A percentile compares a stretch with the other conserved stretches of the same genome.
These are phyloP conservation scores for Epizoanthus illoricatus DNA, from an alignment of 92 coral and sea anemone genomes.

Conservation along the genomic window DNA sequence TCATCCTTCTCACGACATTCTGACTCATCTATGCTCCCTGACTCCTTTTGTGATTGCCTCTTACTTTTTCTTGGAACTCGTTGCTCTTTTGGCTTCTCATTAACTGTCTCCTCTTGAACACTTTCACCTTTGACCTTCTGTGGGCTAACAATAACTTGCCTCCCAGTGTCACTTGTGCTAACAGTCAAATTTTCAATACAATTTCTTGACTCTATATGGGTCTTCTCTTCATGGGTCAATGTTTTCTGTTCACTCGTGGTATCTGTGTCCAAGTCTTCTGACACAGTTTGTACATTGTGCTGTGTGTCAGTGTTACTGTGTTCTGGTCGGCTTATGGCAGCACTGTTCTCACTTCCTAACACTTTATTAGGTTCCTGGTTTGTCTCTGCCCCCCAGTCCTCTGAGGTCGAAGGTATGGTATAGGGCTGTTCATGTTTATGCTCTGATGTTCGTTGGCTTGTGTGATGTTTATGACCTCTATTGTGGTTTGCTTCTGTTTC, in stretches of 20 bases:
- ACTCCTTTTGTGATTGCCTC: not conserved
- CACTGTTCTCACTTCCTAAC: not conserved
- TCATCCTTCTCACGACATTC: not conserved
- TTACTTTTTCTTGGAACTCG: not conserved
- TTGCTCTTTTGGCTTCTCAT: not conserved
- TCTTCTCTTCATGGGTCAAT: not conserved
- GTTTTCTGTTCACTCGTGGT: not conserved
- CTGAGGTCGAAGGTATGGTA: not conserved
- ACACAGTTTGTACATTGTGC: not conserved
- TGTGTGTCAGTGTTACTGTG: not conserved
- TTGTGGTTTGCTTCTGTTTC: not conserved
- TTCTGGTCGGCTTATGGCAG: not conserved
- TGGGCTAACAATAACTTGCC: not conserved
- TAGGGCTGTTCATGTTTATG: not conserved
- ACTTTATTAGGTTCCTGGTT: not conserved
- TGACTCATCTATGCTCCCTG: not conserved
- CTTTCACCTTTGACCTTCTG: not conserved
- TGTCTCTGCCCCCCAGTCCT: not conserved
- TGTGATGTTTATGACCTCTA: not conserved
- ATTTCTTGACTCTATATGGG: not conserved
- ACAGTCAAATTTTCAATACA: conserved; percentile 4
- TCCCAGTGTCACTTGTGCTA: conserved; percentile 6
- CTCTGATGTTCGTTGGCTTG: not conserved
- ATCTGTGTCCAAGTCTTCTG: not conserved
- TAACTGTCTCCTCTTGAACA: not conserved